Base-by-base conservation (phyloP, 2,113 vertebrate genomes). In the Monopterus albus region DNA sequence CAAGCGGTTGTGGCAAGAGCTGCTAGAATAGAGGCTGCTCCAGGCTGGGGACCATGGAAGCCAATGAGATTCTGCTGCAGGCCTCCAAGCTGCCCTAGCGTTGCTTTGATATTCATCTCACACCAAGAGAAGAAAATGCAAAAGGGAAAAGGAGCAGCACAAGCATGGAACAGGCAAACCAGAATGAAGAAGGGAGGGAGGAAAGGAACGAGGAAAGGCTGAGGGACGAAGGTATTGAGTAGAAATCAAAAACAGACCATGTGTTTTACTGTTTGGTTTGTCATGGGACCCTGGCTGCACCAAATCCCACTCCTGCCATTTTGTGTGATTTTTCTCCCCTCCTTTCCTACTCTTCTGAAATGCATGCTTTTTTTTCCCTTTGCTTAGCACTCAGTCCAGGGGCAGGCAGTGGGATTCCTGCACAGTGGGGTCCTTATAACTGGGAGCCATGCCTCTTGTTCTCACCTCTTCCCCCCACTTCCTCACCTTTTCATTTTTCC, bases 61-160 rank as follows among this genome's bases (percentile, higher is more conserved):
- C 86, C 87, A 92, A 92, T 93, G 92, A 94, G 92, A 93, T 93
- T 93, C 91, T 89, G 94, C 93, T 95, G 89, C 91, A 94, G 91
- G 91, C 92, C 93, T 92, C 94, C 88, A 88, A 93, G 92, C 88
- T 91, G 91, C 88, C 86, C 88, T 72, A 82, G 64, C 84, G 80
- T 91, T 91, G 90, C 94, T 96, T 96, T 96, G 94, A 95, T 96
- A 96, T 95, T 94, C 91, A 82, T 94, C 93, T 95, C 94, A 95
- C 94, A 95, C 91, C 91, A 93, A 91, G 92, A 92, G 93, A 93
- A 94, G 93, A 94, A 95, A 95, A 95, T 93, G 91, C 90, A 93
- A 90, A 89, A 90, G 90, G 91, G 92, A 79, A 82, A 90, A 84
- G 75, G 61, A 61, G 65, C 71, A 52, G 79, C 90, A 85, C 87